A percentile compares a stretch with the other conserved stretches of the same genome.
Evolutionary conservation across 2,888 invertebrate species (phyloP).

Genomic region (Hofmannophila pseudospretella): DNA sequence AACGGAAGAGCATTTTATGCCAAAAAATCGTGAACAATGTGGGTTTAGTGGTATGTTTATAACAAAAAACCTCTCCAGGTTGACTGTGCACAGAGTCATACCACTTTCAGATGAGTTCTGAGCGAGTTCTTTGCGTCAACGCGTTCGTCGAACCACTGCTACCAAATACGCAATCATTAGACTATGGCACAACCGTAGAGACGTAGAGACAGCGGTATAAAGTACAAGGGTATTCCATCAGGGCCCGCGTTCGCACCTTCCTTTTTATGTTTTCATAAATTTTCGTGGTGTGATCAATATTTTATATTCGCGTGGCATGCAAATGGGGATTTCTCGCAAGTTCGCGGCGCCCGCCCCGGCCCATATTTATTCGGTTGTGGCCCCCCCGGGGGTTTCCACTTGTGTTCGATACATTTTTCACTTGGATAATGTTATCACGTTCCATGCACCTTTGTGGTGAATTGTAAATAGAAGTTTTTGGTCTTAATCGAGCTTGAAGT

Average conservation of each 20-base stretch:
- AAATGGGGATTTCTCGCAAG: conserved; percentile 52
- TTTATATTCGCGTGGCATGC: conserved; percentile 62
- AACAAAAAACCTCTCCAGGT: too few species aligned
- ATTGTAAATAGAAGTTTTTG: conserved; percentile 28
- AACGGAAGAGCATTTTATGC: too few species aligned
- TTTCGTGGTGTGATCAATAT: conserved; percentile 70
- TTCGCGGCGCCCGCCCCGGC: conserved; percentile 40
- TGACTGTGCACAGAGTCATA: too few species aligned
- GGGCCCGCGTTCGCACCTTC: conserved; percentile 49
- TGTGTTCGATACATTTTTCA: conserved; percentile 65
- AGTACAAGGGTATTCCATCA: conserved; percentile 58
- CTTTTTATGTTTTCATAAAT: conserved; percentile 75
- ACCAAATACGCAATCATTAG: too few species aligned
- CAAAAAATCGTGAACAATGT: too few species aligned
- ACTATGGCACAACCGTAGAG: too few species aligned
- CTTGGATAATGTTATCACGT: conserved; percentile 64
- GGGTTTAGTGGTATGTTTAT: too few species aligned
- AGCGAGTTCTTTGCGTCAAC: too few species aligned
- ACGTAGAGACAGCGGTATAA: conserved; percentile 27
- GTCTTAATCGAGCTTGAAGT: conserved; percentile 20
- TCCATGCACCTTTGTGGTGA: conserved; percentile 26
- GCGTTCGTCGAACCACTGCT: too few species aligned
- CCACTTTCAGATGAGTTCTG: too few species aligned
- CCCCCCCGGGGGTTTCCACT: conserved; percentile 57
- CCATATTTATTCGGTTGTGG: conserved; percentile 53